Evolutionary conservation across 2,888 invertebrate species (phyloP).

Genomic region (Macrosiphum euphorbiae): DNA sequence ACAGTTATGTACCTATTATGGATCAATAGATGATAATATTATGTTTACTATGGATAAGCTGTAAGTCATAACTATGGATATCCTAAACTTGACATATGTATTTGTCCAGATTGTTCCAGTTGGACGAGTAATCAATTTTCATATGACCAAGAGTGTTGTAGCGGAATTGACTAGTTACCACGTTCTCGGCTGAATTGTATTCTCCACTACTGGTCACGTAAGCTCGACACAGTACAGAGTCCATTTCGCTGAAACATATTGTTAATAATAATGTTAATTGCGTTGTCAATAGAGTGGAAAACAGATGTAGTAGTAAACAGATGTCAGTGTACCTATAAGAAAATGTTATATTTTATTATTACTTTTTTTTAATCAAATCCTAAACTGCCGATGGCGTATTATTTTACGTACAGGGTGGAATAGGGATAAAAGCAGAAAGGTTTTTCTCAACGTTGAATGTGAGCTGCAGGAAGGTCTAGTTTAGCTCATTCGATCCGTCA

Average conservation of each 20-base stretch:
- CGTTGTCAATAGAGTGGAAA: background rate
- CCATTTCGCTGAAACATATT: slow-evolving; percentile 30
- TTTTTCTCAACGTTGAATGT: too few relatives aligned
- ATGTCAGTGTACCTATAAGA: background rate
- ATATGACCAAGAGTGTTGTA: slow-evolving; percentile 69
- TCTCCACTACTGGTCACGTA: slow-evolving; percentile 35
- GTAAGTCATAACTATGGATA: background rate
- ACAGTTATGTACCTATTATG: background rate
- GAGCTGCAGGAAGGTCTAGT: too few relatives aligned
- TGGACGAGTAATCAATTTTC: slow-evolving; percentile 69
- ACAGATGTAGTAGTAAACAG: too few relatives aligned
- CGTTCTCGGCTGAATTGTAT: slow-evolving; percentile 19
- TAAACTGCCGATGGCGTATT: background rate
- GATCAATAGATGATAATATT: background rate
- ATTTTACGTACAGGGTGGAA: too few relatives aligned
- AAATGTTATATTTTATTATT: background rate
- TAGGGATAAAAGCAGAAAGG: too few relatives aligned
- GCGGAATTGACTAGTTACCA: slow-evolving; percentile 66
- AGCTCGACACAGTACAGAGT: background rate
- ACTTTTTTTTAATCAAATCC: background rate
- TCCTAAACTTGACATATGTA: slow-evolving; percentile 67
- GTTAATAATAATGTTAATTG: background rate
- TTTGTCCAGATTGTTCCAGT: slow-evolving; percentile 69
- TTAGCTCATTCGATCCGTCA: too few relatives aligned
- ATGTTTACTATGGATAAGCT: background rate